Conservation (phyloP, 2,888 invertebrate species). For the Galerucella nymphaeae region DNA sequence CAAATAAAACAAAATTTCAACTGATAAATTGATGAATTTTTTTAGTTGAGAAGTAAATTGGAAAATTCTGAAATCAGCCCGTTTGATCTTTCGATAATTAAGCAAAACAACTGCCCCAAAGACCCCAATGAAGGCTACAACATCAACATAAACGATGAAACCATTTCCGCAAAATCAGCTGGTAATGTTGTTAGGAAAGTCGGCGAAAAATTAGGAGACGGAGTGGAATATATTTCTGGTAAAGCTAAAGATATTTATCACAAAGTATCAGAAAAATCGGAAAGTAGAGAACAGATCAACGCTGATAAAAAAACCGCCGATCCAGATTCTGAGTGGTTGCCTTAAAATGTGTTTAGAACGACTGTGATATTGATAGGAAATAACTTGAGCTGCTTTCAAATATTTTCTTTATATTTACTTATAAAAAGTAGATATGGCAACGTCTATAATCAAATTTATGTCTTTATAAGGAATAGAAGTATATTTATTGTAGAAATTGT, state of each 20-base stretch:
- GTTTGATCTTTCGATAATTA: constrained; percentile 79
- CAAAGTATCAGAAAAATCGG: constrained; percentile 66
- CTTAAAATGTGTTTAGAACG: constrained; percentile 54
- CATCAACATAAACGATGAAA: constrained; percentile 80
- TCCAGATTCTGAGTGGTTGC: constrained; percentile 71
- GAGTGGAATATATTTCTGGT: constrained; percentile 76
- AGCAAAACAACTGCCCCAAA: constrained; percentile 78
- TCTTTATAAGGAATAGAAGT: neutral
- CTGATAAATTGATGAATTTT: neutral
- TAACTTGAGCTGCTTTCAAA: neutral
- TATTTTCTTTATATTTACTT: neutral
- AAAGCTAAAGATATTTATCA: constrained; percentile 79
- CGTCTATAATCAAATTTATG: neutral
- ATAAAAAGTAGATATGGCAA: neutral
- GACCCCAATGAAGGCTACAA: constrained; percentile 71
- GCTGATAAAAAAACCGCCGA: constrained; percentile 53
- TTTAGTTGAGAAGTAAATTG: constrained; percentile 73
- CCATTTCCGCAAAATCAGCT: constrained; percentile 79
- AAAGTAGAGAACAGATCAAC: constrained; percentile 58
- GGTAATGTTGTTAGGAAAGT: constrained; percentile 78
- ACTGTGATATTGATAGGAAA: neutral
- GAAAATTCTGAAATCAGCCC: constrained; percentile 78
- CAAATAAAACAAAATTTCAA: too few relatives aligned
- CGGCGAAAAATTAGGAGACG: constrained; percentile 75
- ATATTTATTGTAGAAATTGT: neutral